Evolutionary conservation across 2,888 invertebrate species (phyloP).

Genomic region (Apantesis nais): DNA sequence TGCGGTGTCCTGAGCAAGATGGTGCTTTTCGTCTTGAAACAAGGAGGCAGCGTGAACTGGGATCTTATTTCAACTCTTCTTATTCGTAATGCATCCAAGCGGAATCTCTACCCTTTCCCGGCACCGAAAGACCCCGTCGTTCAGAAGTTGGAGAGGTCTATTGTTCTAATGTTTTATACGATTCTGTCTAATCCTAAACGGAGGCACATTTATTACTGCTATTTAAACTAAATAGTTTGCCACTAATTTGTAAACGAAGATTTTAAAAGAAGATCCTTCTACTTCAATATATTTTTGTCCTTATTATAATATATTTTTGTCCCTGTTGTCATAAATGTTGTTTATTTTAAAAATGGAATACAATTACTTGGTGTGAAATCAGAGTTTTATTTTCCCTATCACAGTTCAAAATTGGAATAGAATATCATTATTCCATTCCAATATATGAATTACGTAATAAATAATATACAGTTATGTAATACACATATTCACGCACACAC

Average conservation of each 20-base stretch:
- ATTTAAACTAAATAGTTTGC: neutral
- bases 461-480: neutral
- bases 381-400: neutral
- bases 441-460: neutral
- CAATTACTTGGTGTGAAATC: conserved; percentile 1
- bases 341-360: conserved; percentile 3
- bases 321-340: conserved; percentile 1
- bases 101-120: conserved; percentile 2
- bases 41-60: conserved; percentile 3
- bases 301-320: conserved; percentile 8
- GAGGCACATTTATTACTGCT: neutral
- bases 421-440: neutral
- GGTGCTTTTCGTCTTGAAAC: neutral
- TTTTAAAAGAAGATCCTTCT: neutral
- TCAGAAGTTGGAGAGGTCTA: conserved; percentile 5
- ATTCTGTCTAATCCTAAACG: conserved; percentile 2
- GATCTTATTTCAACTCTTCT: neutral
- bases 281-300: neutral
- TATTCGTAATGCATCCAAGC: neutral
- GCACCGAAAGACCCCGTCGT: neutral
- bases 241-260: neutral
- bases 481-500: neutral
- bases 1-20: conserved; percentile 6
- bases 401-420: neutral
- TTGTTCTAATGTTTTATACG: conserved; percentile 8